These are phyloP conservation scores for Apantesis nais DNA, from an alignment of 2,888 invertebrate species.

Conservation along the genomic window DNA sequence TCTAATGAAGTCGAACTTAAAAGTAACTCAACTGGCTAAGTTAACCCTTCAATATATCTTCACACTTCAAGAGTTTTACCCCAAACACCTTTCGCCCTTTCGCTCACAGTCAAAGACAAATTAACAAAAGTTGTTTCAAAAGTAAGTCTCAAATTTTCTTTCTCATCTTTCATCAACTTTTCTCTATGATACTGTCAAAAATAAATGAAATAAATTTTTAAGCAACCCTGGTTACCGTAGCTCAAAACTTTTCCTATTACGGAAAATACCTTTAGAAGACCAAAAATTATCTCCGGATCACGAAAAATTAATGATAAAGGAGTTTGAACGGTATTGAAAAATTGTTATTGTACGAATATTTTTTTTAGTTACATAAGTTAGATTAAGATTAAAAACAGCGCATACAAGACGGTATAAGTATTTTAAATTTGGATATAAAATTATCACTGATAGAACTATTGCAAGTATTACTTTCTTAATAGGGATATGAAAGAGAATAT, in stretches of 20 bases:
- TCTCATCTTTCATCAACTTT: slow-evolving; percentile 19
- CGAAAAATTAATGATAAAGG: slow-evolving; percentile 46
- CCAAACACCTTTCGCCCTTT: slow-evolving; percentile 13
- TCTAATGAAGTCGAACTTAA: not conserved
- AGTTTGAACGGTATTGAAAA: slow-evolving; percentile 31
- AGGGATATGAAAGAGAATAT: not conserved
- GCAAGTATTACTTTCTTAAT: not conserved
- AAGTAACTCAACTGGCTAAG: not conserved
- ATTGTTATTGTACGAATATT: slow-evolving; percentile 39
- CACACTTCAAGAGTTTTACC: not conserved
- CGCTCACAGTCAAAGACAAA: slow-evolving; percentile 13
- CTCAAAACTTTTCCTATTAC: slow-evolving; percentile 47
- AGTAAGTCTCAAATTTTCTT: slow-evolving; percentile 18
- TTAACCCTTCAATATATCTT: not conserved
- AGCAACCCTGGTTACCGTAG: slow-evolving; percentile 20
- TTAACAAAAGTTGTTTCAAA: slow-evolving; percentile 16
- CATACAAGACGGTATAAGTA: not conserved
- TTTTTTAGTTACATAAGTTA: slow-evolving; percentile 26
- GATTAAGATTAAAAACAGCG: not conserved
- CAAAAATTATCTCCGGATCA: slow-evolving; percentile 38
- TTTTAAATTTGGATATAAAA: not conserved
- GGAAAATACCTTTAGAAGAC: slow-evolving; percentile 35
- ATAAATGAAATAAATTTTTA: slow-evolving; percentile 37
- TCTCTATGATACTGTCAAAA: slow-evolving; percentile 16
- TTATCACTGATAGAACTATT: not conserved